phyloP scores from a whole-genome alignment of 2,888 invertebrate species.

The Thereva nobilitata region DNA sequence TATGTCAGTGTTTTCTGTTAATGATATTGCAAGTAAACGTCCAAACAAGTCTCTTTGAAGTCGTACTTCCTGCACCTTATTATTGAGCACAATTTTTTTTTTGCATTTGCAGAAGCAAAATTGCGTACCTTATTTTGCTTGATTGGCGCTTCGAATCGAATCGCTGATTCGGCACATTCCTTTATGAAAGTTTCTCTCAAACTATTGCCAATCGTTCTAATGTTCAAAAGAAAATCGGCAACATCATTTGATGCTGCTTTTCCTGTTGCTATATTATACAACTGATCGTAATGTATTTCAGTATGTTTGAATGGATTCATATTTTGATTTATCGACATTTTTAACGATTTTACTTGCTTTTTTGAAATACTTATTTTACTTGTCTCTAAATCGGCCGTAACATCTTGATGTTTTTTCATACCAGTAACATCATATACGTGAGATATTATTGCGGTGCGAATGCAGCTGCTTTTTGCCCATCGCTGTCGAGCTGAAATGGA shows the following conservation, averaged over 20 bases:
- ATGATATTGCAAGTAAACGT: constrained; percentile 45
- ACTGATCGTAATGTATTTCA: constrained; percentile 34
- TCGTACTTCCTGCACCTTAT: constrained; percentile 46
- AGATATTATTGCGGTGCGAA: constrained; percentile 38
- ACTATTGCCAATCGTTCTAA: constrained; percentile 43
- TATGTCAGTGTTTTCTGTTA: constrained; percentile 42
- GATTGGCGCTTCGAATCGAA: constrained; percentile 46
- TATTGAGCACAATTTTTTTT: constrained; percentile 39
- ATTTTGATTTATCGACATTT: constrained; percentile 15
- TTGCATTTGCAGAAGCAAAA: constrained; percentile 40
- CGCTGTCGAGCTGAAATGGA: constrained; percentile 43
- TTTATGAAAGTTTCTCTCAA: constrained; percentile 42
- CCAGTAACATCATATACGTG: constrained; percentile 34
- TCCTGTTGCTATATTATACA: constrained; percentile 46
- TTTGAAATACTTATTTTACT: not conserved
- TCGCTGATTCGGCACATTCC: constrained; percentile 44
- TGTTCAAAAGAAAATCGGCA: constrained; percentile 44
- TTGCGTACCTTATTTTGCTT: constrained; percentile 44
- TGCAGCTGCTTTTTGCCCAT: constrained; percentile 39
- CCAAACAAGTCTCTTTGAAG: constrained; percentile 48
- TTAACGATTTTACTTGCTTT: constrained; percentile 27
- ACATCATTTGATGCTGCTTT: constrained; percentile 44
- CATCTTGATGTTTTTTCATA: constrained; percentile 21
- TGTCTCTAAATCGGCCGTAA: constrained; percentile 19
- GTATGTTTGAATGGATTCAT: constrained; percentile 6